Conservation (phyloP, 2,888 invertebrate species). For the Dugesia japonica region DNA sequence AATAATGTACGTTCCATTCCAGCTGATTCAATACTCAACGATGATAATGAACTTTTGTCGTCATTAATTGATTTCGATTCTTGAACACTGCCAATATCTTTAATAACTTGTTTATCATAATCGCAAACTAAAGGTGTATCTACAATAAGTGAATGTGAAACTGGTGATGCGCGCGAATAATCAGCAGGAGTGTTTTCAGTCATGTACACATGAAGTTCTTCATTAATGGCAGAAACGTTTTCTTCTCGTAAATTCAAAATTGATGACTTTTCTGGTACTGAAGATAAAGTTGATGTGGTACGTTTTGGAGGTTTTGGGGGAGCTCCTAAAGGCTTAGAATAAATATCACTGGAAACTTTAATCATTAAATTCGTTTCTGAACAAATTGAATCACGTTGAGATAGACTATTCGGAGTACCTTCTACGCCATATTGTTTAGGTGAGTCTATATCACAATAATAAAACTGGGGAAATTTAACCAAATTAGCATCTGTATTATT, state of each 20-base stretch:
- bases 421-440: conserved; percentile 22
- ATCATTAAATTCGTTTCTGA: conserved; percentile 1
- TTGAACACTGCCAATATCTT: not conserved
- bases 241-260: not conserved
- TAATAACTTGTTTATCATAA: not conserved
- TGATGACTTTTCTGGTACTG: conserved; percentile 11
- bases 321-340: not conserved
- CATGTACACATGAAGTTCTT: conserved; percentile 17
- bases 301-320: conserved; percentile 23
- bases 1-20: conserved; percentile 23
- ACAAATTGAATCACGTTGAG: conserved; percentile 20
- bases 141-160: conserved; percentile 4
- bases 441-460: conserved; percentile 20
- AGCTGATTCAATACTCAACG: conserved; percentile 29
- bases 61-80: conserved; percentile 21
- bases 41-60: conserved; percentile 23
- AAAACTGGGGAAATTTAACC: not conserved
- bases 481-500: not conserved
- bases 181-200: conserved; percentile 28
- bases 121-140: not conserved
- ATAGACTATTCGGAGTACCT: conserved; percentile 22
- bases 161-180: conserved; percentile 7
- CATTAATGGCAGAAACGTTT: not conserved
- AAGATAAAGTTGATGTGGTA: conserved; percentile 13
- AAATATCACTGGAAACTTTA: not conserved